Evolutionary conservation across 2,797 vertebrate genomes (phyloP).

Genomic region (Sebastes trivittatus): DNA sequence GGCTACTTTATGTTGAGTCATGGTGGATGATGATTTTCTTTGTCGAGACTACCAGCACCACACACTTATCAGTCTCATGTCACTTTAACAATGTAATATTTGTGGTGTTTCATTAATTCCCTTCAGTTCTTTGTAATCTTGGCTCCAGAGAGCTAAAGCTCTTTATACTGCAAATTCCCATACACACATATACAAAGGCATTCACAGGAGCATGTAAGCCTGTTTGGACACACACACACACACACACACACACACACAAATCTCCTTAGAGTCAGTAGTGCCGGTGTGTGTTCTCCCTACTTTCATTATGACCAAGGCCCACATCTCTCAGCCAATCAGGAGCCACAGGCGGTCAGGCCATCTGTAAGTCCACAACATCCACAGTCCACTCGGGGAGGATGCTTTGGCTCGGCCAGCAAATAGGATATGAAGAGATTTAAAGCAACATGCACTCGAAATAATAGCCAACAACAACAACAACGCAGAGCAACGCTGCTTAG

Average conservation of each 20-base stretch:
- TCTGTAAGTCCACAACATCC: constrained; percentile 15
- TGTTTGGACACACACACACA: background rate
- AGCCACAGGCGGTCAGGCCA: constrained; percentile 58
- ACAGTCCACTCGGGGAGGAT: background rate
- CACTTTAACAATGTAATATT: constrained; percentile 54
- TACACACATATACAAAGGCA: constrained; percentile 19
- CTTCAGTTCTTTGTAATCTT: constrained; percentile 47
- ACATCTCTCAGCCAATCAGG: constrained; percentile 64
- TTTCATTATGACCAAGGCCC: constrained; percentile 38
- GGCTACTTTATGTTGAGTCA: background rate
- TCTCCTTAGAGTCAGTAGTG: constrained; percentile 46
- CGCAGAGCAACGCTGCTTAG: background rate
- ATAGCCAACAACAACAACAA: no score
- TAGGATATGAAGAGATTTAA: background rate
- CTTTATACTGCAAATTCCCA: constrained; percentile 23
- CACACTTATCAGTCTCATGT: constrained; percentile 25
- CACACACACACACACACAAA: constrained; percentile 1
- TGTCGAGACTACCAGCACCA: background rate
- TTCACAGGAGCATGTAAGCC: constrained; percentile 38
- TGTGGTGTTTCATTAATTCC: constrained; percentile 53
- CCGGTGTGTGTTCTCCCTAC: constrained; percentile 14
- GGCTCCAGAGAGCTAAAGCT: constrained; percentile 52
- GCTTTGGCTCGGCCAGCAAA: background rate
- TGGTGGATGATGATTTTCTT: background rate
- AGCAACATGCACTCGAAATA: background rate